Evolutionary conservation across 2,113 vertebrate species (phyloP).

Genomic region (Junco hyemalis): DNA sequence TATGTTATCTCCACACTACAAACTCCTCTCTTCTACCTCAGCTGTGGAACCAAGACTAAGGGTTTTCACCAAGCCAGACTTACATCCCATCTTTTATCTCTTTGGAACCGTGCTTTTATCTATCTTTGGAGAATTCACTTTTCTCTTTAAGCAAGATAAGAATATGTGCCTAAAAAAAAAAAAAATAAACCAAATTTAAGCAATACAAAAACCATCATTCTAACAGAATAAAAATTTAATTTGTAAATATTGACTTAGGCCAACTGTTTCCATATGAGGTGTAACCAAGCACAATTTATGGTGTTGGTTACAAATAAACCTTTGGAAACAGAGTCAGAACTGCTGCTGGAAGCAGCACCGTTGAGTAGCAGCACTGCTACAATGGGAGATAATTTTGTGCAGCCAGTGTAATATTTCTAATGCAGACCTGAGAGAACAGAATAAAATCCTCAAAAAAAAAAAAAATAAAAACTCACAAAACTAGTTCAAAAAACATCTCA

Average conservation of each 20-base stretch:
- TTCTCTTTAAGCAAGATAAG: neutral
- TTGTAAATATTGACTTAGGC: neutral
- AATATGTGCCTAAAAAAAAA: neutral
- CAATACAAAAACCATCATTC: neutral
- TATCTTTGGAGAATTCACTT: neutral
- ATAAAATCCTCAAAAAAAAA: neutral
- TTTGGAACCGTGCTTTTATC: neutral
- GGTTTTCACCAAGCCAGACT: neutral
- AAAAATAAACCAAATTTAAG: neutral
- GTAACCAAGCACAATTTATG: neutral
- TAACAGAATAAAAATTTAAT: neutral
- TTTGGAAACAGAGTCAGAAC: neutral
- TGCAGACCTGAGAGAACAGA: neutral
- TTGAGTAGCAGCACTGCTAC: neutral
- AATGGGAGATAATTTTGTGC: neutral
- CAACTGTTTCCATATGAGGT: neutral
- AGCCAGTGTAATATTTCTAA: neutral
- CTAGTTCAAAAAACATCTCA: neutral
- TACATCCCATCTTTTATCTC: neutral
- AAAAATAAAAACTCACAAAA: neutral
- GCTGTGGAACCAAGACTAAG: neutral
- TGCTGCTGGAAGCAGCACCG: neutral
- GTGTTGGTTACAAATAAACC: neutral
- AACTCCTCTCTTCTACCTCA: neutral
- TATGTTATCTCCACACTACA: neutral